Percentiles rank a stretch among this genome's conserved stretches.
These are phyloP conservation scores for Luehdorfia chinensis DNA, from an alignment of 1,140 invertebrate genomes.

Conservation along the genomic window DNA sequence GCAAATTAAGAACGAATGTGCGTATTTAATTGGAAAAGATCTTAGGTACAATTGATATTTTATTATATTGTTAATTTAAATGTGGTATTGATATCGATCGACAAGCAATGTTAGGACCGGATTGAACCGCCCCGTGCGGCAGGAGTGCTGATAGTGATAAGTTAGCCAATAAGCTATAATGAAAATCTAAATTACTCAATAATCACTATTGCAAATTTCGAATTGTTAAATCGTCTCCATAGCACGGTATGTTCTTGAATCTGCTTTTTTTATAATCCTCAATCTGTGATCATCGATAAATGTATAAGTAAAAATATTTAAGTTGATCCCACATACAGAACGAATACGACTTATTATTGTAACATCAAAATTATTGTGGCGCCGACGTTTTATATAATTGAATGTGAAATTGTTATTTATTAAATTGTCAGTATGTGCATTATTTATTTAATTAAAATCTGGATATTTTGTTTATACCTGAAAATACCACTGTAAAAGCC, in stretches of 20 bases:
- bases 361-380: conserved; percentile 61
- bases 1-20: conserved; percentile 64
- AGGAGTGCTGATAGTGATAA: conserved; percentile 68
- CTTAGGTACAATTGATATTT: conserved; percentile 77
- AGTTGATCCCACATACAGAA: conserved; percentile 56
- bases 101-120: conserved; percentile 68
- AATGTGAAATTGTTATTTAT: conserved; percentile 72
- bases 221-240: conserved; percentile 72
- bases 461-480: conserved; percentile 73
- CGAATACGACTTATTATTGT: conserved; percentile 47
- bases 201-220: conserved; percentile 72
- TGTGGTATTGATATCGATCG: conserved; percentile 72
- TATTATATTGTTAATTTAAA: conserved; percentile 76
- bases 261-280: conserved; percentile 74
- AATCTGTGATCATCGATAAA: conserved; percentile 76
- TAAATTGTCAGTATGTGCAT: conserved; percentile 67
- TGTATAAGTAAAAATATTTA: conserved; percentile 66
- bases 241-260: conserved; percentile 72
- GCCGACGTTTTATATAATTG: conserved; percentile 62
- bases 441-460: conserved; percentile 70
- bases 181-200: conserved; percentile 73
- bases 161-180: conserved; percentile 71
- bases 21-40: conserved; percentile 71
- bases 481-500: conserved; percentile 74
- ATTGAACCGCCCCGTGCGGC: conserved; percentile 46